Evolutionary conservation across 2,113 vertebrate genomes (phyloP), one percentile per base, ranked within the genome.

Genomic region (Ifrita kowaldi): DNA sequence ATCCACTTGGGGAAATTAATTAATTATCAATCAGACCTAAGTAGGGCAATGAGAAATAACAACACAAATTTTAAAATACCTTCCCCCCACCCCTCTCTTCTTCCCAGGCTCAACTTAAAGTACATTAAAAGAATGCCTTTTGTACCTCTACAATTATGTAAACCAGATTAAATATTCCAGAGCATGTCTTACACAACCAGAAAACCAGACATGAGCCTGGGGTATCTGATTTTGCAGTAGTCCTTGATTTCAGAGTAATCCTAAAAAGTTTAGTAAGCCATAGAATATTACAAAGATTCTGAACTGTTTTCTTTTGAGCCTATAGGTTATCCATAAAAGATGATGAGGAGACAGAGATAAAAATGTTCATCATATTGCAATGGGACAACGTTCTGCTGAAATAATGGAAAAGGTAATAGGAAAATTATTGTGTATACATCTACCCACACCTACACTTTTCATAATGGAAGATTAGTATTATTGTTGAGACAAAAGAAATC

Each of bases 401-500:
- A 90, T 73, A 74, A 85, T 47, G 35, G 63, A 67, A 91, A 76
- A 37, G 12, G 75, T 79, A 93, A 56, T 23, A 37, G 28, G 13
- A 81, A 96, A 90, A 69, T 46, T 37, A 79, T 63, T 97, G 56
- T 76, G 59, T 77, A 50, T 30, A 5, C 32, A 37, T 89, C 87
- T 37, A 62, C 12, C 13, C 41, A 67, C 11, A 76, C 11, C 10
- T 64, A 55, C n/a, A 67, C 1, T 37, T 95, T 94, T 87, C 42
- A 6, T 84, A 63, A 56, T 16, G 21, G 13, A 84, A 71, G 9
- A 74, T 86, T 81, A 83, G 2, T 23, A 44, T 44, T 80, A 55
- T 20, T 52, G 6, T 37, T 92, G 20, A 62, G 39, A 89, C 89
- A 44, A 86, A 62, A 85, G 42, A 20, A 41, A 49, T 4, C 50